Conservation (phyloP, 2,113 vertebrate species). For the Sialia sialis region DNA sequence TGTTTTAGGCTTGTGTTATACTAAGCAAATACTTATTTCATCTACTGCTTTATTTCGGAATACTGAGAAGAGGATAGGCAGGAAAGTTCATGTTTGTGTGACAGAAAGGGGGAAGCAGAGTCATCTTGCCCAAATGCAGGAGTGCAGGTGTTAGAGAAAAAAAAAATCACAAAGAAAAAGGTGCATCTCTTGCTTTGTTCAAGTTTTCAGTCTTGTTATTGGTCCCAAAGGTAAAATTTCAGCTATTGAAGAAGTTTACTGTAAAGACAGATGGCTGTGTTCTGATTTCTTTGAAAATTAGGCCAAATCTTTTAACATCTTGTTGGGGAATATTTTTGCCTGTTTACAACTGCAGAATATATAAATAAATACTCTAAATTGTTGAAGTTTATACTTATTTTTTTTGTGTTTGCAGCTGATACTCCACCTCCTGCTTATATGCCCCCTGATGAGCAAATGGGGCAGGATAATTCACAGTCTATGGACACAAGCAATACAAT, state of each 20-base stretch:
- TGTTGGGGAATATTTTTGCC: background rate
- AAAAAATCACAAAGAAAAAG: background rate
- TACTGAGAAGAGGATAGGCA: background rate
- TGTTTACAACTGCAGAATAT: background rate
- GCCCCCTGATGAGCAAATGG: constrained; percentile 95
- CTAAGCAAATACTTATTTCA: background rate
- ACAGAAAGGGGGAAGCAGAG: background rate
- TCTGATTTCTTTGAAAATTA: background rate
- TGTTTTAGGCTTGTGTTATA: background rate
- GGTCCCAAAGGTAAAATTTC: background rate
- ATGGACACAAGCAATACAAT: constrained; percentile 93
- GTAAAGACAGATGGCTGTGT: background rate
- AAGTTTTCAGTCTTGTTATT: background rate
- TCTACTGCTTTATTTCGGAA: background rate
- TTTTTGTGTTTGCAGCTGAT: constrained; percentile 79
- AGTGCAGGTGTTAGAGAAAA: background rate
- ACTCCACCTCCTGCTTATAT: constrained; percentile 97
- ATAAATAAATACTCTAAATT: background rate
- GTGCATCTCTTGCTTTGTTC: background rate
- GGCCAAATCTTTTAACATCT: background rate
- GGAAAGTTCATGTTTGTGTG: background rate
- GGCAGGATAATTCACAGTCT: constrained; percentile 89
- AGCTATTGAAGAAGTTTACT: background rate
- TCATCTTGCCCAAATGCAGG: background rate
- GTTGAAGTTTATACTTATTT: background rate